phyloP scores from a whole-genome alignment of 2,797 vertebrate species.

The Sparus aurata region DNA sequence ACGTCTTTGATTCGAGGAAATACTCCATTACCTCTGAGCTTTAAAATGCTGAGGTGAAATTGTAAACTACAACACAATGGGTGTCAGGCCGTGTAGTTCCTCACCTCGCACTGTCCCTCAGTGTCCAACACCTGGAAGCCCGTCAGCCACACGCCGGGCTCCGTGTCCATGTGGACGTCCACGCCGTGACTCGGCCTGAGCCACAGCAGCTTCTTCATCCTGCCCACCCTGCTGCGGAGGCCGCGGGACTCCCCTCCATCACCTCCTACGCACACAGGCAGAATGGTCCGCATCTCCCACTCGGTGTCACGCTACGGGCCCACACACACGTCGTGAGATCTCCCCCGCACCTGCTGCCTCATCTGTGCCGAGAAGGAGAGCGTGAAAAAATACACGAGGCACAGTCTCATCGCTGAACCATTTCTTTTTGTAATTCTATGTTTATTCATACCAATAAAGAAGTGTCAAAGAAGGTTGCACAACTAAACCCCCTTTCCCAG shows the following conservation, averaged over 20 bases:
- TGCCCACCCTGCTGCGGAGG: conserved; percentile 72
- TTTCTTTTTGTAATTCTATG: background rate
- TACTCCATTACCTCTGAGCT: accelerated
- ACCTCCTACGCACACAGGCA: conserved; percentile 63
- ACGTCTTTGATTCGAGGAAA: background rate
- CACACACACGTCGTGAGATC: conserved; percentile 56
- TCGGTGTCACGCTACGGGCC: conserved; percentile 58
- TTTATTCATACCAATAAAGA: background rate
- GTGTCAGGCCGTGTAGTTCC: conserved; percentile 6
- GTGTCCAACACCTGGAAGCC: conserved; percentile 80
- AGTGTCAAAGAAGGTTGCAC: background rate
- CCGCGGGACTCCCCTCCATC: conserved; percentile 60
- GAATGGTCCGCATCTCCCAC: conserved; percentile 73
- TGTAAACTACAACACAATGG: background rate
- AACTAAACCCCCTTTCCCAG: background rate
- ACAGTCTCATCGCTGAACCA: too few relatives aligned
- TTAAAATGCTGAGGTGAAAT: background rate
- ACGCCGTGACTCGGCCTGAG: conserved; percentile 45
- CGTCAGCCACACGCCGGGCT: conserved; percentile 80
- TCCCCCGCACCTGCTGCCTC: conserved; percentile 68
- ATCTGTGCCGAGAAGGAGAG: conserved; percentile 61
- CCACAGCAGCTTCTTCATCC: conserved; percentile 79
- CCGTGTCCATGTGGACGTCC: conserved; percentile 69
- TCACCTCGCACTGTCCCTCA: conserved; percentile 74
- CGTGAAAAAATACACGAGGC: background rate